phyloP scores from a whole-genome alignment of 2,797 vertebrate species.

The Mastacembelus armatus region DNA sequence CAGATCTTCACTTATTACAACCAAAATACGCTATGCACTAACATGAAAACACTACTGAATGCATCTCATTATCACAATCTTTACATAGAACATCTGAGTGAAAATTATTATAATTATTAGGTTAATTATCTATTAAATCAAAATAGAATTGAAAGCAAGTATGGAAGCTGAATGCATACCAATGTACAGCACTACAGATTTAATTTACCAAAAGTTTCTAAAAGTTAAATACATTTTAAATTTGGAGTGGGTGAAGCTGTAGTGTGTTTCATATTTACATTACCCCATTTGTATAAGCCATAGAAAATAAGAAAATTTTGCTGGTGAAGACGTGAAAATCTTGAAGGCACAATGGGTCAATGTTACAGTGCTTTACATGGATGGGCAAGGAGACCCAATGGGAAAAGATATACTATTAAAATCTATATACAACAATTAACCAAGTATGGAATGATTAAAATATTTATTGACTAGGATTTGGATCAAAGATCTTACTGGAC shows the following conservation, averaged over 20 bases:
- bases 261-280: slow-evolving; percentile 54
- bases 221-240: slow-evolving; percentile 39
- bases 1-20: slow-evolving; percentile 52
- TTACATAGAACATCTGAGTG: slow-evolving; percentile 41
- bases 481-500: slow-evolving; percentile 11
- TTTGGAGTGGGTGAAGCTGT: slow-evolving; percentile 33
- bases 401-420: slow-evolving; percentile 24
- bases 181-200: slow-evolving; percentile 41
- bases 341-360: slow-evolving; percentile 35
- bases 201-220: slow-evolving; percentile 30
- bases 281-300: slow-evolving; percentile 26
- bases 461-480: slow-evolving; percentile 22
- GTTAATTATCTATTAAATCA: slow-evolving; percentile 46
- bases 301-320: too few species aligned
- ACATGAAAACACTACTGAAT: slow-evolving; percentile 57
- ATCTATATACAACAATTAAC: slow-evolving; percentile 44
- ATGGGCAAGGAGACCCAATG: neutral
- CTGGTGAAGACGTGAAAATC: slow-evolving; percentile 40
- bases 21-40: slow-evolving; percentile 64
- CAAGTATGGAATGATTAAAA: slow-evolving; percentile 68
- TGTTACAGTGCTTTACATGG: slow-evolving; percentile 36
- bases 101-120: slow-evolving; percentile 32
- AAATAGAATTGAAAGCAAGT: slow-evolving; percentile 13
- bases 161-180: slow-evolving; percentile 26
- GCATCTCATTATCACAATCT: slow-evolving; percentile 46